Percentiles rank a stretch among this genome's conserved stretches.
Evolutionary conservation across 2,113 vertebrate species (phyloP).

Genomic region (Oreochromis niloticus): DNA sequence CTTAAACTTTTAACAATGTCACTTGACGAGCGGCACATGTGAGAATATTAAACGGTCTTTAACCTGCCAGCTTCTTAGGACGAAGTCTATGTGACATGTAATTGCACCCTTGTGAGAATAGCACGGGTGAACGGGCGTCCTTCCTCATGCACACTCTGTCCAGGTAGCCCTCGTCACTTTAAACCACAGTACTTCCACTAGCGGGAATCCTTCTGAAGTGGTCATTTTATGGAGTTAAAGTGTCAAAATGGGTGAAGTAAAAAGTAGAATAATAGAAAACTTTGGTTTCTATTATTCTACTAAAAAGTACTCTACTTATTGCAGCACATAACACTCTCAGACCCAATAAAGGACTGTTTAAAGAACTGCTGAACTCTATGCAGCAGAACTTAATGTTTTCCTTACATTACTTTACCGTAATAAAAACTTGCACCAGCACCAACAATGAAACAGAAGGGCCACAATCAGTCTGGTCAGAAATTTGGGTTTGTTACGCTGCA

Average conservation of each 20-base stretch:
- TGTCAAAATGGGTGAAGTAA: background rate
- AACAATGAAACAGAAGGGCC: background rate
- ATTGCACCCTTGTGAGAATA: background rate
- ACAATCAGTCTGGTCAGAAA: background rate
- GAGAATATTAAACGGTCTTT: background rate
- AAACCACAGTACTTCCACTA: background rate
- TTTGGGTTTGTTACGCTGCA: background rate
- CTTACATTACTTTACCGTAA: background rate
- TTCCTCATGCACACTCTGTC: background rate
- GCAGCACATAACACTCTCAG: background rate
- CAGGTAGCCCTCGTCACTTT: background rate
- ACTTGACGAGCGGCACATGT: background rate
- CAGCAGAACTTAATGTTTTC: background rate
- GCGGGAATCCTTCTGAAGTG: background rate
- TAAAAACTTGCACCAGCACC: background rate
- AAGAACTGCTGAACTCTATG: background rate
- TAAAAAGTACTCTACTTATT: background rate
- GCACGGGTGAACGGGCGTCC: background rate
- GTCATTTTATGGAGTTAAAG: background rate
- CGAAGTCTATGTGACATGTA: background rate
- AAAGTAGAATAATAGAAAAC: background rate
- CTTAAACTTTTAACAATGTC: background rate
- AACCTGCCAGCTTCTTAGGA: background rate
- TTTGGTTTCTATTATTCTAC: background rate
- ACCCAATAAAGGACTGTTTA: background rate